Evolutionary conservation across 2,797 vertebrate genomes (phyloP).

Genomic region (Mastacembelus armatus): DNA sequence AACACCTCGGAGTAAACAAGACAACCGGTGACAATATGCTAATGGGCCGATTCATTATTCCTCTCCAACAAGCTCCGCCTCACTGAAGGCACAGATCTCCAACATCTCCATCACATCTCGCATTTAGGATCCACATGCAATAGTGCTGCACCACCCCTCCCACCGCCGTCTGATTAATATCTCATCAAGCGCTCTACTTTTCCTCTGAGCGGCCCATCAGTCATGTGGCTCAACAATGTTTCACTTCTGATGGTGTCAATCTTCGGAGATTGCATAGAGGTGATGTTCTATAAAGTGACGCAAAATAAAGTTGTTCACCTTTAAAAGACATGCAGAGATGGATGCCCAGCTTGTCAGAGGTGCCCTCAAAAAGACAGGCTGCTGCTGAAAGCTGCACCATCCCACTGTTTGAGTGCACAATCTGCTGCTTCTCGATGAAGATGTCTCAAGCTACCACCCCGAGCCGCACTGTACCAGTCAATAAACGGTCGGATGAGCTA

Average conservation of each 20-base stretch:
- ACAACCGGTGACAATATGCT: constrained; percentile 80
- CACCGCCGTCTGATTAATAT: constrained; percentile 76
- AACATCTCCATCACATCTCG: constrained; percentile 64
- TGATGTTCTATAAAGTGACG: constrained; percentile 57
- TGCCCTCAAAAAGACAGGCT: constrained; percentile 42
- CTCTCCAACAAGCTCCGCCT: constrained; percentile 75
- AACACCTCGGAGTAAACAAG: constrained; percentile 82
- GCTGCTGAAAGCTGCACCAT: background rate
- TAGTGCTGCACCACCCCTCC: constrained; percentile 60
- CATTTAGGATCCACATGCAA: constrained; percentile 31
- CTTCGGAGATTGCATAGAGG: constrained; percentile 43
- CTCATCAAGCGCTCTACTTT: constrained; percentile 76
- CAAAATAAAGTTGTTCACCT: constrained; percentile 73
- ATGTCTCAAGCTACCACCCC: constrained; percentile 10
- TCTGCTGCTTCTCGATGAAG: constrained; percentile 29
- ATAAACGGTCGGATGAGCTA: constrained; percentile 33
- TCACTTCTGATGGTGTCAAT: constrained; percentile 69
- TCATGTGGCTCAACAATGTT: constrained; percentile 58
- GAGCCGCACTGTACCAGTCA: constrained; percentile 41
- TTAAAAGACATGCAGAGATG: constrained; percentile 45
- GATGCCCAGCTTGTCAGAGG: constrained; percentile 42
- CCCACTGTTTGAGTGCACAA: background rate
- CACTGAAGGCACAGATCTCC: constrained; percentile 65
- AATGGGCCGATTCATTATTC: constrained; percentile 76
- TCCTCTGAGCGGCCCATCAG: constrained; percentile 65